Percentiles rank a stretch among this genome's conserved stretches.
phyloP scores from a whole-genome alignment of 2,113 vertebrate genomes.

The Scortum barcoo region DNA sequence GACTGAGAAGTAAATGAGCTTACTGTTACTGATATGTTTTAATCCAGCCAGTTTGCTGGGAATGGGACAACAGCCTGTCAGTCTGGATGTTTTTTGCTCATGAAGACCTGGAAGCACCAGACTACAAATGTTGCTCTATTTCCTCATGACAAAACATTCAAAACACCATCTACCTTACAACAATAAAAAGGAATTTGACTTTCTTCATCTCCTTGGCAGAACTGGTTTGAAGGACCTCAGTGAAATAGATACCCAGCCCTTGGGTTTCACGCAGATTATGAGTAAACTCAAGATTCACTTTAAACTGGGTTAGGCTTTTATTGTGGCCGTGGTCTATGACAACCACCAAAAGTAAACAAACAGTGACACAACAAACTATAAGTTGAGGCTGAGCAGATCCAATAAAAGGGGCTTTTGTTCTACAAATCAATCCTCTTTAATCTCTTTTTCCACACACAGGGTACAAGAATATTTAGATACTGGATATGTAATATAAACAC shows the following conservation, averaged over 20 bases:
- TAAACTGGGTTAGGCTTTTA: constrained; percentile 65
- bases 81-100: neutral
- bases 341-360: constrained; percentile 61
- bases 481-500: constrained; percentile 46
- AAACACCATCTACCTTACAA: constrained; percentile 8
- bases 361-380: constrained; percentile 29
- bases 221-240: neutral
- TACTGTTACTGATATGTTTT: constrained; percentile 43
- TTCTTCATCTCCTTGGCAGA: constrained; percentile 17
- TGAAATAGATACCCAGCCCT: constrained; percentile 8
- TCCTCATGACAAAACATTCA: constrained; percentile 22
- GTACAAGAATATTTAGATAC: constrained; percentile 49
- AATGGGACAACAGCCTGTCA: constrained; percentile 10
- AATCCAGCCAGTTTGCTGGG: constrained; percentile 42
- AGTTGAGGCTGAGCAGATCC: constrained; percentile 24
- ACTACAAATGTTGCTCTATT: constrained; percentile 8
- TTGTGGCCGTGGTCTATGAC: constrained; percentile 52
- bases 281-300: constrained; percentile 55
- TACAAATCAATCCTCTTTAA: constrained; percentile 54
- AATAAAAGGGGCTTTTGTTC: constrained; percentile 48
- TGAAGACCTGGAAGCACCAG: constrained; percentile 6
- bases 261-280: constrained; percentile 41
- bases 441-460: constrained; percentile 41
- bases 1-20: constrained; percentile 44
- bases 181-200: constrained; percentile 11